A percentile compares a stretch with the other conserved stretches of the same genome.
phyloP scores from a whole-genome alignment of 2,888 invertebrate species.

The Morinoia aosen region DNA sequence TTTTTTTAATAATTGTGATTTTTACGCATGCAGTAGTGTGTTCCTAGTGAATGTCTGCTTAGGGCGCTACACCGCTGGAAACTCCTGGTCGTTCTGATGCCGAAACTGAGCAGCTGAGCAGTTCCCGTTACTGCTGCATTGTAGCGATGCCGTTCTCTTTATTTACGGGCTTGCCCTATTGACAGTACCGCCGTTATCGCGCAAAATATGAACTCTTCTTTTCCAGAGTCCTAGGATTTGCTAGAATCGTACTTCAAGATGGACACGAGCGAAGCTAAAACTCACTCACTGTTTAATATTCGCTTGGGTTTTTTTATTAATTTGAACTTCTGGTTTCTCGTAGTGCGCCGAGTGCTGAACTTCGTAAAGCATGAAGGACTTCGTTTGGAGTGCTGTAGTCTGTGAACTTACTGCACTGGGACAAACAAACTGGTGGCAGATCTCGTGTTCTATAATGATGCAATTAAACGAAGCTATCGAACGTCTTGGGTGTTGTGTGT shows the following conservation, averaged over 20 bases:
- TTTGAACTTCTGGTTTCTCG: not conserved
- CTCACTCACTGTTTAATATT: not conserved
- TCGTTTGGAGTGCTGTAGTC: not conserved
- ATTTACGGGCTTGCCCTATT: slow-evolving; percentile 25
- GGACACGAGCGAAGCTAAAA: not conserved
- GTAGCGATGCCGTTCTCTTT: not conserved
- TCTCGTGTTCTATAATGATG: not conserved
- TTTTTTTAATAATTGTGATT: not conserved
- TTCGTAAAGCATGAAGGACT: not conserved
- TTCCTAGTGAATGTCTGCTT: not conserved
- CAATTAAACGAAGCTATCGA: not conserved
- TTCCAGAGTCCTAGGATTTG: not conserved
- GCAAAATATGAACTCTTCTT: not conserved
- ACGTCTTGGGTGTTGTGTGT: not conserved
- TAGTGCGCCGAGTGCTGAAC: not conserved
- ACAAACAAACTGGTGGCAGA: not conserved
- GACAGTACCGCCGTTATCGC: slow-evolving; percentile 7
- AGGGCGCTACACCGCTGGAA: not conserved
- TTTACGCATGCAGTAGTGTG: not conserved
- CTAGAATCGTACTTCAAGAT: not conserved
- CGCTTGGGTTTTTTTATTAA: not conserved
- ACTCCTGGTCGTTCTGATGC: not conserved
- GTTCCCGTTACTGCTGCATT: not conserved
- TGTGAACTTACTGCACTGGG: not conserved
- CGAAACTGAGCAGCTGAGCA: not conserved